Conservation (phyloP, 2,888 invertebrate genomes). For the Scrobipalpa costella region DNA sequence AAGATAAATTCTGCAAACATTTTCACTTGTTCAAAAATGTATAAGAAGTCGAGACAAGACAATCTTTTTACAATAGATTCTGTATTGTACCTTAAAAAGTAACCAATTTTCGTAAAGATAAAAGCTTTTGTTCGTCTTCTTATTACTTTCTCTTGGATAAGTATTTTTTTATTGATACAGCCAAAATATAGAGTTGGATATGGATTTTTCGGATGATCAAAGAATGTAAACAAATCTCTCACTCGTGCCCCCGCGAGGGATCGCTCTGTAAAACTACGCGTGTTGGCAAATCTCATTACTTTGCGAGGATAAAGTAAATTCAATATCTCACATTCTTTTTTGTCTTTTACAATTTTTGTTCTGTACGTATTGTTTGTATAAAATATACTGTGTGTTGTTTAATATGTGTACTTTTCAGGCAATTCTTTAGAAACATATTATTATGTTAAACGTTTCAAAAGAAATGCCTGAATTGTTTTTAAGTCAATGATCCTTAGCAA, state of each 20-base stretch:
- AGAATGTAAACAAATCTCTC: constrained; percentile 56
- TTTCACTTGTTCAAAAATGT: no score
- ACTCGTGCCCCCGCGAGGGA: constrained; percentile 47
- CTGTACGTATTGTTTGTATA: constrained; percentile 28
- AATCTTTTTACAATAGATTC: neutral
- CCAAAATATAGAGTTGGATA: constrained; percentile 28
- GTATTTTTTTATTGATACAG: constrained; percentile 31
- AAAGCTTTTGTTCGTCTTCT: constrained; percentile 16
- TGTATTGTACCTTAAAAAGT: neutral
- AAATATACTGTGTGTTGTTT: no score
- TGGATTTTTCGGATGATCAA: constrained; percentile 55
- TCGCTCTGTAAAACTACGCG: constrained; percentile 56
- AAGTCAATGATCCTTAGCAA: no score
- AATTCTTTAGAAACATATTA: no score
- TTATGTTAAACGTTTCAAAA: no score
- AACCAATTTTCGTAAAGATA: neutral
- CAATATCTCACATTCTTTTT: constrained; percentile 63
- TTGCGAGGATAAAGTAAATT: constrained; percentile 67
- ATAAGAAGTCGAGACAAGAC: neutral
- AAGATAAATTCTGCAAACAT: no score
- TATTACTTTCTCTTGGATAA: neutral
- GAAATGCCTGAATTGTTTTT: no score
- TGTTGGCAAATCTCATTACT: constrained; percentile 71
- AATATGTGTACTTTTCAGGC: no score
- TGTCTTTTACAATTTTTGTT: constrained; percentile 58